Conservation (phyloP, 1,140 invertebrate genomes). For the Drosophila grimshawi region DNA sequence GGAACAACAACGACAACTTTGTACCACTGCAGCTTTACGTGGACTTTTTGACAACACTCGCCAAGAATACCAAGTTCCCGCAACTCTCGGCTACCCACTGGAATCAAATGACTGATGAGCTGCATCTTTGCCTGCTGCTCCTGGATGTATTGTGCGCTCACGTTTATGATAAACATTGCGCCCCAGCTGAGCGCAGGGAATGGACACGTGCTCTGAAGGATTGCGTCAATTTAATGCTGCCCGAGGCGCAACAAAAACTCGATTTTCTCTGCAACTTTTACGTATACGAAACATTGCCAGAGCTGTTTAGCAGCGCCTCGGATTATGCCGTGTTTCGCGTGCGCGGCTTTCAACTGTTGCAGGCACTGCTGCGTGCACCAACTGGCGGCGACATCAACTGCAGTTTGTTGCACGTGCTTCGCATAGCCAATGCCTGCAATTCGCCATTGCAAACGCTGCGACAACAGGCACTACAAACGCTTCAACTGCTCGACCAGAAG, state of each 20-base stretch:
- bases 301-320: slow-evolving; percentile 9
- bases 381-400: slow-evolving; percentile 11
- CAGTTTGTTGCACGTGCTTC: slow-evolving; percentile 55
- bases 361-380: slow-evolving; percentile 47
- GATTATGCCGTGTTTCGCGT: slow-evolving; percentile 62
- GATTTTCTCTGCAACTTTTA: slow-evolving; percentile 85
- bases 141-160: slow-evolving; percentile 41
- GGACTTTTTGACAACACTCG: slow-evolving; percentile 63
- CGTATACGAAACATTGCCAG: slow-evolving; percentile 56
- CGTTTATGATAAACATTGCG: slow-evolving; percentile 16
- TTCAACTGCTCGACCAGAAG: slow-evolving; percentile 34
- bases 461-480: slow-evolving; percentile 64
- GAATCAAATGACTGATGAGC: slow-evolving; percentile 47
- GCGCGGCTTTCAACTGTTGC: slow-evolving; percentile 59
- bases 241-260: slow-evolving; percentile 84
- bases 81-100: slow-evolving; percentile 38
- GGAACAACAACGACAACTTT: slow-evolving; percentile 1
- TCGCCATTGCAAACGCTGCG: slow-evolving; percentile 76
- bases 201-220: slow-evolving; percentile 61
- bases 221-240: slow-evolving; percentile 83
- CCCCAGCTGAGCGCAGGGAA: slow-evolving; percentile 34
- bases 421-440: slow-evolving; percentile 59
- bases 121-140: slow-evolving; percentile 56
- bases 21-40: slow-evolving; percentile 66
- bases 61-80: slow-evolving; percentile 54